Base-by-base conservation (phyloP, 2,113 vertebrate species). In the Laticauda laticaudata region DNA sequence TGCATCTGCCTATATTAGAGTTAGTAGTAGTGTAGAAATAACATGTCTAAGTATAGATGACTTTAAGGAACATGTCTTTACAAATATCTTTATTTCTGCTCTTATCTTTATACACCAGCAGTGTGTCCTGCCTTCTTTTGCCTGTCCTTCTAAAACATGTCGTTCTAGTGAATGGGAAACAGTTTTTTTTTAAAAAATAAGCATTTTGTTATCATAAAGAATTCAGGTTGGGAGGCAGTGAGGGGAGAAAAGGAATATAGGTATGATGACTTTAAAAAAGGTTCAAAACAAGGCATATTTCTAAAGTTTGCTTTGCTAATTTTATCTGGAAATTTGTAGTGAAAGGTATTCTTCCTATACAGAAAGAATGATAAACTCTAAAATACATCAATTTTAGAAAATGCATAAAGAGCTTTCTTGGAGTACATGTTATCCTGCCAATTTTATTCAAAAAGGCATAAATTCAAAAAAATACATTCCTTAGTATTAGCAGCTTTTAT, bases 121-220 rank as follows among this genome's bases (percentile, higher is more conserved):
- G 18, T 21, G 0, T 12, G 23, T 24, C 43, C 34, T 88, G 51
- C 39, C 15, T 34, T 89, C 0, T 91, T 51, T 87, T 11, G 51
- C 0, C 1, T 85, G 7, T 21, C 57, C 75, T 18, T 34, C 85
- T 85, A 91, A 81, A 43, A 23, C 29, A 12, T 39, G 0, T 55
- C 39, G 14, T 48, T n/a, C 2, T 39, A 61, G 61, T 10, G 39
- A 61, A 51, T n/a, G 9, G 57, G n/a, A 90, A 64, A 43, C 43
- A 8, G 23, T 57, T 7, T 57, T 57, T 75, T 43, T 53, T 45
- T 95, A 91, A 92, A 91, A 81, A 39, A 39, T 39, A 39, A 3
- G 2, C 34, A 87, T 96, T 39, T 93, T 93, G 93, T 18, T 39
- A 56, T 10, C 92, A 43, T 91, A 54, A 21, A 90, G 90, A 85